Conservation (phyloP, 2,888 invertebrate species). For the Mythimna pallens region DNA sequence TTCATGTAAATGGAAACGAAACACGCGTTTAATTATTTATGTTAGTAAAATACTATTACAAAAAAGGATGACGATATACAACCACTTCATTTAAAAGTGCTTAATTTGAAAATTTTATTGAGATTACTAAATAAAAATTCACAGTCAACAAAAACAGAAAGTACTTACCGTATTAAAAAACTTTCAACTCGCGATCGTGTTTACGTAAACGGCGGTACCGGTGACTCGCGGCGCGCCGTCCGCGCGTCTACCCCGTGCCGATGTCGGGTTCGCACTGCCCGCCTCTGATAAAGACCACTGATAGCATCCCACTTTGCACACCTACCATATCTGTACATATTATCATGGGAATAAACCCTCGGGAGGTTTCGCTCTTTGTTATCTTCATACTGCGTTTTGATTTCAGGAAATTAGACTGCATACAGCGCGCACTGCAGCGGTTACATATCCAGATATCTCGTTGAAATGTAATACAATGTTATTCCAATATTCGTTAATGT, state of each 20-base stretch:
- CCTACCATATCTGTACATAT: conserved; percentile 39
- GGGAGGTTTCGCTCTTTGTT: conserved; percentile 32
- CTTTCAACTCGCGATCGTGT: conserved; percentile 66
- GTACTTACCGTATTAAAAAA: conserved; percentile 70
- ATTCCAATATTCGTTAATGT: neutral
- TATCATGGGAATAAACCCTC: conserved; percentile 42
- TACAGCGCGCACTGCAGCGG: neutral
- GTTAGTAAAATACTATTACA: neutral
- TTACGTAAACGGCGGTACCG: conserved; percentile 52
- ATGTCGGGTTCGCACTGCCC: conserved; percentile 67
- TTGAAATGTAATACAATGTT: neutral
- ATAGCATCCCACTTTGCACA: conserved; percentile 57
- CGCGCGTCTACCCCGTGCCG: conserved; percentile 73
- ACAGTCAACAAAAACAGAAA: neutral
- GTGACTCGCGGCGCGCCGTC: conserved; percentile 38
- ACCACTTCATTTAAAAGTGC: neutral
- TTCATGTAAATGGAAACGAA: neutral
- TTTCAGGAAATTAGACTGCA: conserved; percentile 44
- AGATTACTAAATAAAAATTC: neutral
- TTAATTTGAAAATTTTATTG: neutral
- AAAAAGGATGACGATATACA: neutral
- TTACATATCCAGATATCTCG: too few species aligned
- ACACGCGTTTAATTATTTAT: neutral
- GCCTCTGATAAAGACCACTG: conserved; percentile 62
- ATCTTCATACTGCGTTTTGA: conserved; percentile 35